phyloP scores from a whole-genome alignment of 2,888 invertebrate genomes.

The Stratiomys singularior region DNA sequence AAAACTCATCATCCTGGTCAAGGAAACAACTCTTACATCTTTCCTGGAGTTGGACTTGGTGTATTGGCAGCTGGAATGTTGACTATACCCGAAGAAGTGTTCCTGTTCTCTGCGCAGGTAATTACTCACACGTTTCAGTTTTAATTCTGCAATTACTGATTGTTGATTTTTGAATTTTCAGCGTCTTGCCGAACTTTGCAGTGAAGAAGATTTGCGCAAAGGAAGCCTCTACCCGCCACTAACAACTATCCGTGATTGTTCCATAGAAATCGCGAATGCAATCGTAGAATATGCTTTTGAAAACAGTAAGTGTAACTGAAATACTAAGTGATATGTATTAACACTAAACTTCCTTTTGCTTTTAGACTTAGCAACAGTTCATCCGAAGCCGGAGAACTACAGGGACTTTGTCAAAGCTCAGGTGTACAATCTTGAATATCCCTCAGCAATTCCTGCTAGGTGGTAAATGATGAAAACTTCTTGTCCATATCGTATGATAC shows the following conservation, averaged over 20 bases:
- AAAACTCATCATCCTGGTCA: constrained; percentile 90
- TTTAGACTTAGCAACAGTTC: constrained; percentile 79
- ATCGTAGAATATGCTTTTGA: constrained; percentile 86
- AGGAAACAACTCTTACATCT: constrained; percentile 98
- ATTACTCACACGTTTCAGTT: not conserved
- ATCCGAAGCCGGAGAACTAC: constrained; percentile 79
- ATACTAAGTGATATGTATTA: not conserved
- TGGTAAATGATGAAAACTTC: constrained; percentile 66
- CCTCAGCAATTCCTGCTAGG: constrained; percentile 73
- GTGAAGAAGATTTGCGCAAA: constrained; percentile 79
- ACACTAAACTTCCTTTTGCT: not conserved
- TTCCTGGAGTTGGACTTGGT: constrained; percentile 95
- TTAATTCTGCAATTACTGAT: not conserved
- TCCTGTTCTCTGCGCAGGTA: constrained; percentile 91
- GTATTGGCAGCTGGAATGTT: constrained; percentile 88
- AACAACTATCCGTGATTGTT: constrained; percentile 82
- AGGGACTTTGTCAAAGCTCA: constrained; percentile 81
- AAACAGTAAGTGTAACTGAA: constrained; percentile 71
- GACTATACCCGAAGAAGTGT: constrained; percentile 90
- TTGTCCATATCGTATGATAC: not conserved
- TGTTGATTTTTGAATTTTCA: constrained; percentile 61
- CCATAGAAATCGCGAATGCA: constrained; percentile 84
- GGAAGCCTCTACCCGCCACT: constrained; percentile 95
- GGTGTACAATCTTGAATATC: constrained; percentile 80
- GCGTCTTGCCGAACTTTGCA: constrained; percentile 84